A percentile compares a stretch with the other conserved stretches of the same genome.
Conservation (phyloP, 2,797 vertebrate species). For the Pseudochirops cupreus region DNA sequence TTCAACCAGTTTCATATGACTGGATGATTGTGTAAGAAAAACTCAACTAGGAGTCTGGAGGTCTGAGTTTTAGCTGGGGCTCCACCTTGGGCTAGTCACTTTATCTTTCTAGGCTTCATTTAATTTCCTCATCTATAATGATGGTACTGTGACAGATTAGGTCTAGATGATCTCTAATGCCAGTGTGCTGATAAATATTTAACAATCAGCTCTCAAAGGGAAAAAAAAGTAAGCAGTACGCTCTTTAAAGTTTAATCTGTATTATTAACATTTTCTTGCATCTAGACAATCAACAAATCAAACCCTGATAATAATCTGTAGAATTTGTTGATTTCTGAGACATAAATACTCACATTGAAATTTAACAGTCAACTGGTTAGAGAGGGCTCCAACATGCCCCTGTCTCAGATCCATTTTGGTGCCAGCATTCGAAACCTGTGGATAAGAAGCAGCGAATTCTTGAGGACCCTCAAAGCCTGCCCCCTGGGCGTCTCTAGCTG, state of each 20-base stretch:
- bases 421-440: neutral
- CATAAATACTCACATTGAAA: neutral
- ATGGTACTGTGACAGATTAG: neutral
- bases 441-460: neutral
- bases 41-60: neutral
- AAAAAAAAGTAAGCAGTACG: neutral
- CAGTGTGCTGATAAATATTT: neutral
- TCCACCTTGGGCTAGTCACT: neutral
- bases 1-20: neutral
- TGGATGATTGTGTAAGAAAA: neutral
- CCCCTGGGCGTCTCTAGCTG: neutral
- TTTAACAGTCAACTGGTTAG: neutral
- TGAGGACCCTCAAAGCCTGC: neutral
- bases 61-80: neutral
- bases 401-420: neutral
- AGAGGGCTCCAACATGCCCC: neutral
- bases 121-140: neutral
- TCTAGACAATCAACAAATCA: neutral
- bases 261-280: neutral
- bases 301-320: neutral
- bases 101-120: neutral
- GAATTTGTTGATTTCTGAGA: neutral
- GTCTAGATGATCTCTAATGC: neutral
- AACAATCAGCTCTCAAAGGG: neutral
- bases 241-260: neutral